Evolutionary conservation across 92 coral and sea anemone genomes (phyloP), one percentile per base, ranked within the genome.

Genomic region (Ricordea florida): DNA sequence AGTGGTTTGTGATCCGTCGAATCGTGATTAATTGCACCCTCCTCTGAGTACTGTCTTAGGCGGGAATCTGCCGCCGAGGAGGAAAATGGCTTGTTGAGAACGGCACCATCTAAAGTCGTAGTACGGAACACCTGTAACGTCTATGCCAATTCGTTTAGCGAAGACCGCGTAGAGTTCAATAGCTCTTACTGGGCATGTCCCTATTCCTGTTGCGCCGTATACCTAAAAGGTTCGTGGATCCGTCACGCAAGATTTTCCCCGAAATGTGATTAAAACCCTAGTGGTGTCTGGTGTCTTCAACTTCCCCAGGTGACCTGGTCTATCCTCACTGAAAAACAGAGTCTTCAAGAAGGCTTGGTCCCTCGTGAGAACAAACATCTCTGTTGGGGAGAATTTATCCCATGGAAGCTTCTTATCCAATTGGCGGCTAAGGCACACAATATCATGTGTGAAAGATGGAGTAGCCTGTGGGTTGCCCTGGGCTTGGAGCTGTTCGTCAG

Each of bases 371-470:
- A 80, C 52, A 28, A 60, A 62, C 20, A 60, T 40, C 58, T 66
- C 48, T 17, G 44, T 24, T 3, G 69, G 88, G 77, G 65, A 63
- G 21, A 16, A 44, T 34, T 42, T 22, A 38, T 36, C 15, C 13
- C 31, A 30, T 45, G 40, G 35, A 16, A 83, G 30, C 78, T 60
- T 77, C 27, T 29, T 23, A 57, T 83, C 57, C 17, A 75, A 24
- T 31, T 76, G 66, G 53, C 66, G 65, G 18, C 66, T 48, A 21
- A 75, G 56, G 13, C 45, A 32, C 7, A 73, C 84, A 18, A 83
- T 23, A 53, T 83, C 76, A 43, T 83, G 84, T 40, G 77, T 80
- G 37, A 84, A 84, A 13, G 77, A 51, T 7, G 85, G 84, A 13
- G 78, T 70, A 15, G 89, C 89, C 62, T 82, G 83, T 46, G 8